A percentile compares a stretch with the other conserved stretches of the same genome.
phyloP scores from a whole-genome alignment of 2,113 vertebrate species.

The Urocynchramus pylzowi region DNA sequence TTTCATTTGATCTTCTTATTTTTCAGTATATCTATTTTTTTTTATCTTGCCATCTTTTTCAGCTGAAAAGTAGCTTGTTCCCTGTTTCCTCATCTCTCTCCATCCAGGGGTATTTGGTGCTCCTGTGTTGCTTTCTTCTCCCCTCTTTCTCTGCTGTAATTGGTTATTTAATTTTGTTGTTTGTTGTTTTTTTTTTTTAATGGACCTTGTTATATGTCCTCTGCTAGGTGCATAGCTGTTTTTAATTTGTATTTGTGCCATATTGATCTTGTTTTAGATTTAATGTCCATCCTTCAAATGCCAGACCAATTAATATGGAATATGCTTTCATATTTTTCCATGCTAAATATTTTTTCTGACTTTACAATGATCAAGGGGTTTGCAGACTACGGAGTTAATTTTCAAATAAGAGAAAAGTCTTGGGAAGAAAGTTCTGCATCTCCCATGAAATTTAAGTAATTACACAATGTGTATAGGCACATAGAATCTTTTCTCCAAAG shows the following conservation, averaged over 20 bases:
- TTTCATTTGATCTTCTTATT: background rate
- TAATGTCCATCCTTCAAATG: background rate
- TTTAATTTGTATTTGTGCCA: background rate
- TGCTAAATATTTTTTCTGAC: background rate
- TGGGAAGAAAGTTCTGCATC: background rate
- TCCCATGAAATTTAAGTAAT: background rate
- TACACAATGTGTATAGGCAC: background rate
- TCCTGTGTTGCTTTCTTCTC: background rate
- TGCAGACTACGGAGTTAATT: background rate
- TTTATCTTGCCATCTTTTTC: background rate
- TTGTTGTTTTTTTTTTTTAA: background rate
- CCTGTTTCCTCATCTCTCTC: background rate
- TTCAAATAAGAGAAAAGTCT: background rate
- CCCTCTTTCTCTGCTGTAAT: background rate
- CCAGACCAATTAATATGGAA: background rate
- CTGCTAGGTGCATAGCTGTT: background rate
- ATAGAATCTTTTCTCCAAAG: accelerated
- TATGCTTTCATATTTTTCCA: background rate
- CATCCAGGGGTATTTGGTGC: background rate
- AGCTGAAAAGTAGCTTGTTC: background rate
- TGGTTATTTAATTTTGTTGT: background rate
- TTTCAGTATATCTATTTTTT: background rate
- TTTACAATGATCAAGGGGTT: background rate
- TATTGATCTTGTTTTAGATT: background rate
- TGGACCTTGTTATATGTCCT: background rate